Base-by-base conservation (phyloP, 2,797 vertebrate genomes). In the Rhodeus uyekii region DNA sequence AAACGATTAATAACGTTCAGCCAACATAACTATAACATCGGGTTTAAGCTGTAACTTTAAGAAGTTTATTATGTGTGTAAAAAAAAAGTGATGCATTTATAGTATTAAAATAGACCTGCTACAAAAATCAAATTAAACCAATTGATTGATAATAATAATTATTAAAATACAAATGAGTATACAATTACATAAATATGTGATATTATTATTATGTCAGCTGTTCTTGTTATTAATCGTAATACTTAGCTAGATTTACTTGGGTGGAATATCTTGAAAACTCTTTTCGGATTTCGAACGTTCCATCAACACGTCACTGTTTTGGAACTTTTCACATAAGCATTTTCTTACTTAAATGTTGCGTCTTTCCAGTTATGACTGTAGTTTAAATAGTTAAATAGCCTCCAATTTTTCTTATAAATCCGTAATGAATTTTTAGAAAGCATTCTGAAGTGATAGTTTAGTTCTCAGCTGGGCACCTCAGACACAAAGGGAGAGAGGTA, bases 321-420 rank as follows among this genome's bases (percentile, higher is more conserved):
- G 13, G 0, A 53, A 53, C 46, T 19, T 78, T 18, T n/a, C 6
- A 29, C 38, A 38, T 39, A 5, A 38, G 6, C 3, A 55, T 32
- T 68, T 68, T 8, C 63, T 78, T 32, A 32, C 32, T 32, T 39
- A 16, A 5, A 22, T 44, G 34, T 69, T 34, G 18, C 18, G 50
- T 29, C 34, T 90, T 89, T 88, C 92, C 16, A 92, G 92, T 91
- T 92, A 90, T 93, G 91, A 92, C 89, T 92, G 90, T 91, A 88
- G 90, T 55, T 68, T 58, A 32, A 18, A 61, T 39, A 14, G 39
- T 4, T 48, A 27, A 22, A 27, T 60, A 16, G 34, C 2, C 16
- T 67, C 61, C 61, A 75, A 29, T 50, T 3, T 78, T 67, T 68
- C 27, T 63, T 14, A 77, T 14, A 61, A 24, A 69, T 74, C 29